A percentile compares a stretch with the other conserved stretches of the same genome.
Evolutionary conservation across 2,888 invertebrate species (phyloP).

Genomic region (Xanthorhoe spadicearia): DNA sequence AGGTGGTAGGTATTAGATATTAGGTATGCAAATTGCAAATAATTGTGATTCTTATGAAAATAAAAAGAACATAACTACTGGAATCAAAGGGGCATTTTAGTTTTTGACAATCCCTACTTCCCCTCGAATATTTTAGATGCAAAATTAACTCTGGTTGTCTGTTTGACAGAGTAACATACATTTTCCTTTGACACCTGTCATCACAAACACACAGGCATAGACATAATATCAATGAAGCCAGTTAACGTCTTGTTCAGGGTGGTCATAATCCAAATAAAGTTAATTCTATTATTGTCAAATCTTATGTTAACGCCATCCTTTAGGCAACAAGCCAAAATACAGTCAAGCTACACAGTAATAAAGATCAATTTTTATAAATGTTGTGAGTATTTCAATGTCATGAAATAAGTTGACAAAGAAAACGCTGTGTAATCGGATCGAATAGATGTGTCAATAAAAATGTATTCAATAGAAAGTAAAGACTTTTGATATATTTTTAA

Average conservation of each 20-base stretch:
- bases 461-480: conserved; percentile 1
- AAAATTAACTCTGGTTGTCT: too few relatives aligned
- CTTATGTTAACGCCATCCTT: background rate
- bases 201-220: background rate
- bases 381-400: background rate
- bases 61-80: too few relatives aligned
- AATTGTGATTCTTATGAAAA: too few relatives aligned
- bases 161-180: too few relatives aligned
- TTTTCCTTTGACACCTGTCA: background rate
- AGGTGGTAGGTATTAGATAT: too few relatives aligned
- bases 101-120: too few relatives aligned
- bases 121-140: too few relatives aligned
- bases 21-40: too few relatives aligned
- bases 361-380: background rate
- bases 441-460: conserved; percentile 29
- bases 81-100: too few relatives aligned
- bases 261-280: conserved; percentile 21
- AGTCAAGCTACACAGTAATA: background rate
- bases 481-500: conserved; percentile 8
- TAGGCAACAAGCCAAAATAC: conserved; percentile 1
- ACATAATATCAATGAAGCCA: background rate
- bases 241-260: conserved; percentile 5
- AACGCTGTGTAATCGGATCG: conserved; percentile 57
- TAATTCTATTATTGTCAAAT: background rate
- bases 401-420: conserved; percentile 53